Evolutionary conservation across 2,797 vertebrate genomes (phyloP).

Genomic region (Acrocephalus scirpaceus): DNA sequence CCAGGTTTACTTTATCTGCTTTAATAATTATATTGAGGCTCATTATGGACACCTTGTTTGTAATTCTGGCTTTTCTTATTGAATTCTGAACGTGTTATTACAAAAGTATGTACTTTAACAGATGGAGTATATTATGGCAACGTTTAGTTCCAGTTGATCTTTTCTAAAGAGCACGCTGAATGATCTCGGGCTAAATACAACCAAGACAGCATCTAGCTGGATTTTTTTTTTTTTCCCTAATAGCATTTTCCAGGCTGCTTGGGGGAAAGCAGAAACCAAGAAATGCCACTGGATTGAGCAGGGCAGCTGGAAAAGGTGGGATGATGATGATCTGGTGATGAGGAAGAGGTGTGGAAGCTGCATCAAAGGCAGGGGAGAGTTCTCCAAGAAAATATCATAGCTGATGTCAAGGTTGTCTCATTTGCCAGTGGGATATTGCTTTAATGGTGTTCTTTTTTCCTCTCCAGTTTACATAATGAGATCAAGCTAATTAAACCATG

Average conservation of each 20-base stretch:
- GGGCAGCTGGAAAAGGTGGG: background rate
- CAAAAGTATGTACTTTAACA: conserved; percentile 62
- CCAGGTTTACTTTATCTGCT: conserved; percentile 56
- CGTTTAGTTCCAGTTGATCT: conserved; percentile 63
- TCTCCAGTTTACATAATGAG: conserved; percentile 64
- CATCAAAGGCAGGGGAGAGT: conserved; percentile 1
- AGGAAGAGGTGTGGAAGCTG: conserved; percentile 18
- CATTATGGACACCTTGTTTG: conserved; percentile 68
- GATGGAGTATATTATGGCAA: conserved; percentile 47
- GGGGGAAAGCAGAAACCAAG: background rate
- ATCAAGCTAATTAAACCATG: conserved; percentile 72
- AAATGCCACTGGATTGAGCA: background rate
- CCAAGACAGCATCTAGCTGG: background rate
- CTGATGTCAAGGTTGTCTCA: conserved; percentile 57
- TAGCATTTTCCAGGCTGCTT: background rate
- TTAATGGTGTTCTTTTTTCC: conserved; percentile 63
- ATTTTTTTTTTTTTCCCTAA: background rate
- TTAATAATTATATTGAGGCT: conserved; percentile 70
- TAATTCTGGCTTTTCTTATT: conserved; percentile 58
- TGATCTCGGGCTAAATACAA: background rate
- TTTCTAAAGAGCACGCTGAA: background rate
- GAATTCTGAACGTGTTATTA: conserved; percentile 57
- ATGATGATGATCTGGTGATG: background rate
- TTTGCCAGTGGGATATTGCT: conserved; percentile 59
- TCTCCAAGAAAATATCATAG: conserved; percentile 10